Evolutionary conservation across 37 sponge, comb jelly and placozoan genomes (phyloP).

Genomic region (Ianthella basta): DNA sequence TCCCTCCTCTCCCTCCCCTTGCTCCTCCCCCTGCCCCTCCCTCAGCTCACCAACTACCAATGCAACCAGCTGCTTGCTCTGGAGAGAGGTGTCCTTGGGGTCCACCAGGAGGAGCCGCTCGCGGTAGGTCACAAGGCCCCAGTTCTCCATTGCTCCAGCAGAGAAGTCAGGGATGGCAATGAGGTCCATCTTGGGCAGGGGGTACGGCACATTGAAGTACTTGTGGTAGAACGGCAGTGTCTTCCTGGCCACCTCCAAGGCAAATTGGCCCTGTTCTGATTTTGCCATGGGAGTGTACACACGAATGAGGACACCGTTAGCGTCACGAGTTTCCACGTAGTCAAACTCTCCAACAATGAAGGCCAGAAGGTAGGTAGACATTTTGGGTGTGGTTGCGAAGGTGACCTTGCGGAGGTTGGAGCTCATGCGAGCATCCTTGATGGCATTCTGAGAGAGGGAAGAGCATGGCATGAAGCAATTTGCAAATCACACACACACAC

Average conservation of each 20-base stretch:
- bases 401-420: conserved; percentile 47
- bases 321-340: conserved; percentile 73
- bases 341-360: conserved; percentile 98
- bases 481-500: conserved; percentile 6
- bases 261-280: conserved; percentile 86
- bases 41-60: conserved; percentile 83
- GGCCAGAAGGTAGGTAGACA: conserved; percentile 94
- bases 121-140: conserved; percentile 91
- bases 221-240: conserved; percentile 91
- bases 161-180: conserved; percentile 96
- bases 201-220: conserved; percentile 87
- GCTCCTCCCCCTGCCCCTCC: neutral
- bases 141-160: conserved; percentile 95
- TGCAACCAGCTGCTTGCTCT: conserved; percentile 88
- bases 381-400: conserved; percentile 83
- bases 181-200: conserved; percentile 93
- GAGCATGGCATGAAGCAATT: too few relatives aligned
- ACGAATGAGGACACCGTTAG: conserved; percentile 83
- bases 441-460: conserved; percentile 16
- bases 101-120: conserved; percentile 88
- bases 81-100: conserved; percentile 71
- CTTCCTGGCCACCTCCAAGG: conserved; percentile 88
- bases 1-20: too few relatives aligned
- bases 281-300: conserved; percentile 94
- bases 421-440: conserved; percentile 12